Conservation (phyloP, 2,113 vertebrate species). For the Acinonyx jubatus region DNA sequence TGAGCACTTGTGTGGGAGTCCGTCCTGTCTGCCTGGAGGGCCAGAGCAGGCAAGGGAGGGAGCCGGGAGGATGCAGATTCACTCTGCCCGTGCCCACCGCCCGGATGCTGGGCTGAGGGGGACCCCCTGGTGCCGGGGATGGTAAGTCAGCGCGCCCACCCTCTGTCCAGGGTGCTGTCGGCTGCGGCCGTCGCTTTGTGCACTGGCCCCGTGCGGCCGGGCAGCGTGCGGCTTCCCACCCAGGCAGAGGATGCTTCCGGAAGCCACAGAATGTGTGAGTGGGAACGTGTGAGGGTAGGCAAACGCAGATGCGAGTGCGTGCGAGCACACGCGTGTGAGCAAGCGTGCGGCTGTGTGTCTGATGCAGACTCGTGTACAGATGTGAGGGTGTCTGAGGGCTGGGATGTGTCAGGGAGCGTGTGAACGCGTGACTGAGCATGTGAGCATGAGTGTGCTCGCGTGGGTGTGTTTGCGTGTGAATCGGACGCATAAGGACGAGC, state of each 20-base stretch:
- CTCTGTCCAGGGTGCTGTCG: not conserved
- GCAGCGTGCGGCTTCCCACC: not conserved
- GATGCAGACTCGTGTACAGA: not conserved
- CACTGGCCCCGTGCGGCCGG: fast-evolving
- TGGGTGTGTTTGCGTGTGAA: not conserved
- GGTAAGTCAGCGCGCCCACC: fast-evolving
- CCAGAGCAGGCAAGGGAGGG: not conserved
- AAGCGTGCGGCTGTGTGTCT: not conserved
- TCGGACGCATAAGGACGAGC: not conserved
- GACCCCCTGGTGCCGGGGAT: not conserved
- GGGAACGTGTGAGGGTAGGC: no score
- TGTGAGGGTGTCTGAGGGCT: not conserved
- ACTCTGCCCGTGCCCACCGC: fast-evolving
- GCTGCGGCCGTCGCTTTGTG: not conserved
- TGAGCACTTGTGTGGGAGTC: no score
- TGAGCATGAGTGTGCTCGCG: not conserved
- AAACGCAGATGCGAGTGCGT: fast-evolving
- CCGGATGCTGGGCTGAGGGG: not conserved
- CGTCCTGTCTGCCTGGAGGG: not conserved
- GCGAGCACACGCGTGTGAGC: not conserved
- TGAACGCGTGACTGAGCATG: fast-evolving
- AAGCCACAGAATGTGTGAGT: not conserved
- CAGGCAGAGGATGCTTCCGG: not conserved
- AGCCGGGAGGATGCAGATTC: not conserved
- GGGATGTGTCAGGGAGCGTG: not conserved